A percentile compares a stretch with the other conserved stretches of the same genome.
These are phyloP conservation scores for Caenorhabditis parvicauda DNA, from an alignment of 2,888 invertebrate genomes.

Conservation along the genomic window DNA sequence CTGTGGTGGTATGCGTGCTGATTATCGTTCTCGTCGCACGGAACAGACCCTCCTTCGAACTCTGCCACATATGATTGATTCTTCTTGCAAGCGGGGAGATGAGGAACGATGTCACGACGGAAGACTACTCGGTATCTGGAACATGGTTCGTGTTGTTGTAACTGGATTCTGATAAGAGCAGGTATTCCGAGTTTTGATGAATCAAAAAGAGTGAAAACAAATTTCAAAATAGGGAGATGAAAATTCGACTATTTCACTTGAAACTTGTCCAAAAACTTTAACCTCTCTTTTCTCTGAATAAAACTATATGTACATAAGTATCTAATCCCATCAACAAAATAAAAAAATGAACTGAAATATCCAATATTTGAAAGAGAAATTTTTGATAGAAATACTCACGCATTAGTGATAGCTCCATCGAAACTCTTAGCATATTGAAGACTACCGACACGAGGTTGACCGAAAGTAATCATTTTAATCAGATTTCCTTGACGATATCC, in stretches of 20 bases:
- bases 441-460: conserved; percentile 56
- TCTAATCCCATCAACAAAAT: too few relatives aligned
- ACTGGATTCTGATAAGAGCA: too few relatives aligned
- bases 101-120: conserved; percentile 58
- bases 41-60: conserved; percentile 29
- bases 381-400: too few relatives aligned
- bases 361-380: too few relatives aligned
- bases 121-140: conserved; percentile 51
- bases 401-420: conserved; percentile 44
- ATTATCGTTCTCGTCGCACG: too few relatives aligned
- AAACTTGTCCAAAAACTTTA: background rate
- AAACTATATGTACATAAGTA: too few relatives aligned
- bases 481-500: conserved; percentile 23
- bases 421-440: conserved; percentile 43
- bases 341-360: too few relatives aligned
- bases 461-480: conserved; percentile 51
- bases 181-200: too few relatives aligned
- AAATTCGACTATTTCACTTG: too few relatives aligned
- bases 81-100: conserved; percentile 55
- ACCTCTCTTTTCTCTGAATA: too few relatives aligned
- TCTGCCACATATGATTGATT: conserved; percentile 21
- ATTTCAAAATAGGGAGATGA: too few relatives aligned
- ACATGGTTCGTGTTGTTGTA: background rate
- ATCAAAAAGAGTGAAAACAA: too few relatives aligned
- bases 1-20: conserved; percentile 53